Conservation (phyloP, 2,797 vertebrate genomes). For the Stomatorhinus walkeri region DNA sequence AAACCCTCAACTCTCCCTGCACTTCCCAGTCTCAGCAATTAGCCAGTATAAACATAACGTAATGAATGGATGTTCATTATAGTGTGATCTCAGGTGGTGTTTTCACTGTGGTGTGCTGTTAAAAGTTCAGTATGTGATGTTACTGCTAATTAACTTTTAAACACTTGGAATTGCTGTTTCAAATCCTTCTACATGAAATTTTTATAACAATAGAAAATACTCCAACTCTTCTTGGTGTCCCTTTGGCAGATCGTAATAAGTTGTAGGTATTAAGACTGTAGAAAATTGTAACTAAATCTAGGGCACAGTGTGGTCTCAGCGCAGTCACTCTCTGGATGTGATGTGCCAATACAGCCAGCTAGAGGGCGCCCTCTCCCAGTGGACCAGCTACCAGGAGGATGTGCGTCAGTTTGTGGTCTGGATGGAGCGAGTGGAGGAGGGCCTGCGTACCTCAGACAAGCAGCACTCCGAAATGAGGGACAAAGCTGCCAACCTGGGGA, state of each 20-base stretch:
- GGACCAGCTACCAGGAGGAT: conserved; percentile 96
- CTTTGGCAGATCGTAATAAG: neutral
- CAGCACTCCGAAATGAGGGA: conserved; percentile 81
- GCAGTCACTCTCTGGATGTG: neutral
- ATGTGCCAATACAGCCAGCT: conserved; percentile 69
- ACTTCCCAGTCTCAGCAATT: neutral
- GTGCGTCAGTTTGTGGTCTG: conserved; percentile 82
- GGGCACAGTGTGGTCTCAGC: neutral
- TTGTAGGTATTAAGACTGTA: neutral
- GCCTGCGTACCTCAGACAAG: conserved; percentile 69
- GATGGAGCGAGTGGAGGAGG: conserved; percentile 84
- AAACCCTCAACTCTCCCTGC: neutral
- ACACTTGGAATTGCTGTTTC: neutral
- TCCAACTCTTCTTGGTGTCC: neutral
- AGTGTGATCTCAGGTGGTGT: neutral
- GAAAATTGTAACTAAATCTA: neutral
- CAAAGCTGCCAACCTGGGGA: conserved; percentile 79
- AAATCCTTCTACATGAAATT: neutral
- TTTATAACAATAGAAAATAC: neutral
- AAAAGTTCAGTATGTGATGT: neutral
- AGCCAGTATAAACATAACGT: neutral
- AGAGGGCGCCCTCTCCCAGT: conserved; percentile 86
- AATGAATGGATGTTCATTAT: neutral
- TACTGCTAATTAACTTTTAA: neutral
- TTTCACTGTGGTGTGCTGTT: neutral